phyloP scores from a whole-genome alignment of 2,888 invertebrate species.

The Erynnis tages region DNA sequence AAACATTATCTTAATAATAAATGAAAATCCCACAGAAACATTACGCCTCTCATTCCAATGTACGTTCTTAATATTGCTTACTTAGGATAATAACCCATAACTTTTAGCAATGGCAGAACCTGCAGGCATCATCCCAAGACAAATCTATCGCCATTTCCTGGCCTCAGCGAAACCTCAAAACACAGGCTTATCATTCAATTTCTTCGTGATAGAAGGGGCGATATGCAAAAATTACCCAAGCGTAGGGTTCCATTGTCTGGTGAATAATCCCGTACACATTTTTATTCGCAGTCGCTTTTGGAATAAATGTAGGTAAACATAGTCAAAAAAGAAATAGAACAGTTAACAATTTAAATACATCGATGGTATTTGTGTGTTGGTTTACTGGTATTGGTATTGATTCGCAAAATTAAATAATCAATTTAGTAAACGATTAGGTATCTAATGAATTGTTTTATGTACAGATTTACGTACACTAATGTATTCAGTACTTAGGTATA shows the following conservation, averaged over 20 bases:
- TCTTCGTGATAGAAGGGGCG: slow-evolving; percentile 59
- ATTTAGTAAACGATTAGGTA: no score
- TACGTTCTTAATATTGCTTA: slow-evolving; percentile 1
- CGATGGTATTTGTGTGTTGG: no score
- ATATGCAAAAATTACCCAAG: slow-evolving; percentile 75
- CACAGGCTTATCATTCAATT: slow-evolving; percentile 69
- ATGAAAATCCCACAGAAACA: neutral
- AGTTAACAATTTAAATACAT: no score
- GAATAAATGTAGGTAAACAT: no score
- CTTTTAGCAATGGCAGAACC: neutral
- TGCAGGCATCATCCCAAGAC: slow-evolving; percentile 27
- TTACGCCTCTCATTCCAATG: neutral
- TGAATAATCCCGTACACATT: neutral
- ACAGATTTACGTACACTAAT: no score
- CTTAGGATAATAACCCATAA: slow-evolving; percentile 13
- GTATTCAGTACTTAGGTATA: no score
- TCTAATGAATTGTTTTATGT: no score
- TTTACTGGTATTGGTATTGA: no score
- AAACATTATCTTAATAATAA: neutral
- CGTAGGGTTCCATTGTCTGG: neutral
- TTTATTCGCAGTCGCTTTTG: no score
- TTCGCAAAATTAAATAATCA: no score
- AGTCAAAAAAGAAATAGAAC: no score
- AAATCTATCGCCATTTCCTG: slow-evolving; percentile 40
- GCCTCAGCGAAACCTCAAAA: slow-evolving; percentile 35